phyloP scores from a whole-genome alignment of 2,797 vertebrate species.

The Thalassophryne amazonica region DNA sequence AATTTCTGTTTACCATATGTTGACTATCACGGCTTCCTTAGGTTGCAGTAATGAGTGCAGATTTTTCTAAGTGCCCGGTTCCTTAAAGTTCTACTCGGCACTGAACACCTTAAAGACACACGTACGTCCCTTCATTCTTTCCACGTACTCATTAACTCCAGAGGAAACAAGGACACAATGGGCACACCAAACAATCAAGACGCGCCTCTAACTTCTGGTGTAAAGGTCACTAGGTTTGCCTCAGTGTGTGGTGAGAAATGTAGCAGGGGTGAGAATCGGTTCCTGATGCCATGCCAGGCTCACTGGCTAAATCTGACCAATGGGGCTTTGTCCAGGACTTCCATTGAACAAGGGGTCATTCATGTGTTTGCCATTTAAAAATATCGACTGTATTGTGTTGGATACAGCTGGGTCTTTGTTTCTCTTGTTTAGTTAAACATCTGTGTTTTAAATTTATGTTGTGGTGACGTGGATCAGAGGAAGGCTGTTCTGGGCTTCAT shows the following conservation, averaged over 20 bases:
- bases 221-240: slow-evolving; percentile 30
- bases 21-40: slow-evolving; percentile 16
- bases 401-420: slow-evolving; percentile 60
- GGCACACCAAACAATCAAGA: slow-evolving; percentile 57
- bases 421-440: slow-evolving; percentile 39
- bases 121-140: slow-evolving; percentile 38
- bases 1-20: not conserved
- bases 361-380: slow-evolving; percentile 55
- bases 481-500: slow-evolving; percentile 15
- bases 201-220: slow-evolving; percentile 3
- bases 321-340: slow-evolving; percentile 30
- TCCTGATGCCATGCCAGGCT: slow-evolving; percentile 22
- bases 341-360: slow-evolving; percentile 48
- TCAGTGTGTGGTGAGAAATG: slow-evolving; percentile 10
- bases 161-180: slow-evolving; percentile 72
- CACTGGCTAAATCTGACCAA: slow-evolving; percentile 24
- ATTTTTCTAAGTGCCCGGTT: too few species aligned
- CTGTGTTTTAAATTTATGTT: slow-evolving; percentile 61
- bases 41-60: slow-evolving; percentile 19
- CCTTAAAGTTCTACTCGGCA: slow-evolving; percentile 9
- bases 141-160: slow-evolving; percentile 30
- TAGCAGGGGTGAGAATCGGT: slow-evolving; percentile 2
- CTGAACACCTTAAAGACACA: slow-evolving; percentile 22
- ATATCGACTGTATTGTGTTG: slow-evolving; percentile 54
- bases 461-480: slow-evolving; percentile 14